A percentile compares a stretch with the other conserved stretches of the same genome.
phyloP scores from a whole-genome alignment of 2,888 invertebrate species.

The Sipha maydis region DNA sequence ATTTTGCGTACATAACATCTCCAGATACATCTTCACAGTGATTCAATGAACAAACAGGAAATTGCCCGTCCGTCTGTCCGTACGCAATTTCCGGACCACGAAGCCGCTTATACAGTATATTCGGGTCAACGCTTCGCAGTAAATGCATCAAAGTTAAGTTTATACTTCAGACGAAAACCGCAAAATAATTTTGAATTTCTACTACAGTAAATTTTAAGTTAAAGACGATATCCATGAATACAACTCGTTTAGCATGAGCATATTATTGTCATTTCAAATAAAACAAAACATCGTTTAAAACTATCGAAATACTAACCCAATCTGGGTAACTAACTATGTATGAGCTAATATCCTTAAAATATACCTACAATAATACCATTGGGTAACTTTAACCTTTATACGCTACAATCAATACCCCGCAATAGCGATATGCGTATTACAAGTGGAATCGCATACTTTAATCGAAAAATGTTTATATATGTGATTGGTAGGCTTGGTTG shows the following conservation, averaged over 20 bases:
- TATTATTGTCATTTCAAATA: not conserved
- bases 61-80: slow-evolving; percentile 52
- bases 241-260: not conserved
- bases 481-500: not conserved
- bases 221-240: not conserved
- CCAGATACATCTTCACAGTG: slow-evolving; percentile 30
- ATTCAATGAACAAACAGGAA: slow-evolving; percentile 59
- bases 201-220: slow-evolving; percentile 8
- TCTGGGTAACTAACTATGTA: too few relatives aligned
- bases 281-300: not conserved
- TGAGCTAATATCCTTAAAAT: too few relatives aligned
- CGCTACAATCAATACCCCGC: not conserved
- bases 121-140: slow-evolving; percentile 53
- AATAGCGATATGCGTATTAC: not conserved
- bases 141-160: slow-evolving; percentile 33
- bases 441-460: not conserved
- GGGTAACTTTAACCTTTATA: too few relatives aligned
- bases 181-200: slow-evolving; percentile 31
- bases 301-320: too few relatives aligned
- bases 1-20: slow-evolving; percentile 35
- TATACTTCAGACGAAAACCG: slow-evolving; percentile 12
- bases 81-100: slow-evolving; percentile 56
- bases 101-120: slow-evolving; percentile 6
- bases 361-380: too few relatives aligned
- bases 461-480: not conserved